phyloP scores from a whole-genome alignment of 1,140 invertebrate species.

The Lamellibrachia luymesi region DNA sequence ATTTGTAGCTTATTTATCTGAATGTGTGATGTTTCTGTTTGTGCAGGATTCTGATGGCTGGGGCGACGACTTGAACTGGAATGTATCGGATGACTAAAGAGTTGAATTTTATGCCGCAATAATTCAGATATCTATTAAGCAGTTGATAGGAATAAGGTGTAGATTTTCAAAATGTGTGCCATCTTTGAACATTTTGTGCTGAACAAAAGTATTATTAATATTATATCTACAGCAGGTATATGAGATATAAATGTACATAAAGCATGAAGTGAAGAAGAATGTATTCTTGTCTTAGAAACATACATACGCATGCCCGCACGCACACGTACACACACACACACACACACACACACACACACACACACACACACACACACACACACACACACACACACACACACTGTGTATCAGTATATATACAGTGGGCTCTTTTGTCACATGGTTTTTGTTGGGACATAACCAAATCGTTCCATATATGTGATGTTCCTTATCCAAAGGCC shows the following conservation, averaged over 20 bases:
- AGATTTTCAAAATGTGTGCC: background rate
- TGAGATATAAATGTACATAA: background rate
- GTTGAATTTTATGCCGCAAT: background rate
- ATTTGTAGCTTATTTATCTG: background rate
- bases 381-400: background rate
- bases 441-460: too few species aligned
- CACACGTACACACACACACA: background rate
- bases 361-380: background rate
- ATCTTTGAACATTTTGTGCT: background rate
- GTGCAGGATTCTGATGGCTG: background rate
- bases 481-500: too few species aligned
- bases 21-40: background rate
- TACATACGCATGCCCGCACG: background rate
- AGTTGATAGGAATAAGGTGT: background rate
- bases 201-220: background rate
- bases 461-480: too few species aligned
- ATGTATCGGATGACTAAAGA: background rate
- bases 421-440: too few species aligned
- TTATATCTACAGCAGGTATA: background rate
- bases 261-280: background rate
- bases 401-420: too few species aligned
- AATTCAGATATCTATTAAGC: background rate
- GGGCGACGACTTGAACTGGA: background rate
- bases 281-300: background rate
- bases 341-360: background rate